Evolutionary conservation across 2,113 vertebrate species (phyloP).

Genomic region (Hippocampus guttulatus): DNA sequence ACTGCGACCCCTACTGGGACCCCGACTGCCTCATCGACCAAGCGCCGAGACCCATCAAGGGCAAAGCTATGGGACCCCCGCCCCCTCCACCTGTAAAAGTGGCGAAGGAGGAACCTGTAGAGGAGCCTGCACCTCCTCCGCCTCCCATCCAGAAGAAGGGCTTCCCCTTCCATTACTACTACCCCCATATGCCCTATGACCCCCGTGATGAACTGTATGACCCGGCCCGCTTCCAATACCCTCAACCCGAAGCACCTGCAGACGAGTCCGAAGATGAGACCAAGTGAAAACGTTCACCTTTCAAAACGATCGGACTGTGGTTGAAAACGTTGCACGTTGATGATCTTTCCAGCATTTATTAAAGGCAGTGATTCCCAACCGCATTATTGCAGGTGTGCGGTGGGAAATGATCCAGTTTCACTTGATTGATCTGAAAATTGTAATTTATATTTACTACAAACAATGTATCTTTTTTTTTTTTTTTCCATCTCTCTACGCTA

Average conservation of each 20-base stretch:
- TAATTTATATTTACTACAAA: neutral
- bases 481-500: neutral
- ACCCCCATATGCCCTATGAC: conserved; percentile 55
- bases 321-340: conserved; percentile 21
- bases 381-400: neutral
- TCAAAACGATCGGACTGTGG: conserved; percentile 26
- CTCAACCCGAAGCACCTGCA: conserved; percentile 43
- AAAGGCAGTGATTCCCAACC: neutral
- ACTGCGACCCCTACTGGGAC: conserved; percentile 79
- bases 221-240: conserved; percentile 63
- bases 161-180: conserved; percentile 36
- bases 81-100: conserved; percentile 45
- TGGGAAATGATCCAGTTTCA: neutral
- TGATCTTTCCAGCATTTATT: neutral
- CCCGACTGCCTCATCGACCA: conserved; percentile 75
- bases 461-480: neutral
- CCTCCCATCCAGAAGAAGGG: conserved; percentile 55
- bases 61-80: conserved; percentile 35
- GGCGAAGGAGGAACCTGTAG: conserved; percentile 46
- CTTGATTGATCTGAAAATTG: neutral
- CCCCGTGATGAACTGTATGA: conserved; percentile 68
- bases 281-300: conserved; percentile 27
- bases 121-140: conserved; percentile 38
- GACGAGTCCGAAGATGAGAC: conserved; percentile 48
- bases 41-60: conserved; percentile 65